Evolutionary conservation across 2,888 invertebrate genomes (phyloP), one percentile per base, ranked within the genome.

Genomic region (Agonopterix alstromeriana): DNA sequence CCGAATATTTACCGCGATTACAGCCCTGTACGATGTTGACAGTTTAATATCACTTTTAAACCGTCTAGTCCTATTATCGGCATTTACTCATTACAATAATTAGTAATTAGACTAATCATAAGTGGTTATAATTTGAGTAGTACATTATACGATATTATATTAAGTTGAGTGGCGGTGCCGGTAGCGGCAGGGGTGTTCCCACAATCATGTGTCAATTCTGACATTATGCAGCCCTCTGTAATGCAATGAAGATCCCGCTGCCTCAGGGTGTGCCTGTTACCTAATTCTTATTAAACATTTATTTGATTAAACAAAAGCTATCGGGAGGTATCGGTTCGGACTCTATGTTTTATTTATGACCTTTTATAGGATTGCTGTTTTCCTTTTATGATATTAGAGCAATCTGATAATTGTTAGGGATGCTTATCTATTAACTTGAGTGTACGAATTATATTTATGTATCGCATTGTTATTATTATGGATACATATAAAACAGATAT

Each of bases 241-340:
- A 82, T 79, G 77, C 82, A 82, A 77, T 80, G 76, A 78, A 70
- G 61, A 61, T 65, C 64, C 72, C 59, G 51, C 46, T 50, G 54
- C 58, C 63, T 55, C 54, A 53, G 73, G 75, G 78, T 68, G 78
- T 68, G 81, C 76, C 77, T 78, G 76, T 77, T 78, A 78, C 77
- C 82, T 84, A 85, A 85, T 84, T 85, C 84, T 76, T 85, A 86
- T 83, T 84, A 86, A 86, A 85, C 82, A 86, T 87, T 87, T 86
- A 88, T 86, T 87, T 78, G 77, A 85, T 85, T 82, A 85, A 77
- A 80, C 74, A 78, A 83, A 76, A 77, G 78, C 82, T 77, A 85
- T 86, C 71, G 75, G 63, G 63, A 74, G 73, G 78, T 77, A 81
- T 77, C 70, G 68, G 65, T 80, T 76, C 70, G 68, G 65, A 48